These are phyloP conservation scores for Rousettus madagascariensis DNA, from an alignment of 2,797 vertebrate genomes.

Conservation along the genomic window DNA sequence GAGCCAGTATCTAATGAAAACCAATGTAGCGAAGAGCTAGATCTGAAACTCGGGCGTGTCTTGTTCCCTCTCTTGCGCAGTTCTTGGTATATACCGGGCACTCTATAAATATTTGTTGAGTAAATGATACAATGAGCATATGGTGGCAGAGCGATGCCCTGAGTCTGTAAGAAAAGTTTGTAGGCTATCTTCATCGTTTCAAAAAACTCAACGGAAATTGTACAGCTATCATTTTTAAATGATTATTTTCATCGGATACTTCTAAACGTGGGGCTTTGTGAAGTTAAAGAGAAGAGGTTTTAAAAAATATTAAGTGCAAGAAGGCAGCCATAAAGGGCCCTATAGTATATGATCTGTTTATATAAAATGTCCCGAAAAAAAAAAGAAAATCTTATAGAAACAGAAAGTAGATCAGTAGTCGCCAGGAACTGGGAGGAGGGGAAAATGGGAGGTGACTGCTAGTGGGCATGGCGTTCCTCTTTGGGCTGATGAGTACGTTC, in stretches of 20 bases:
- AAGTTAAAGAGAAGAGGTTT: constrained; percentile 11
- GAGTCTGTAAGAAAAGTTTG: not conserved
- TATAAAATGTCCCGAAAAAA: not conserved
- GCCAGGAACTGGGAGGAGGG: not conserved
- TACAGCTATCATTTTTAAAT: constrained; percentile 10
- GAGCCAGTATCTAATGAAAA: not conserved
- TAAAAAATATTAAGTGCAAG: not conserved
- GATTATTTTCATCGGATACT: constrained; percentile 8
- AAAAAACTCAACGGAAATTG: not conserved
- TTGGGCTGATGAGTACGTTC: not conserved
- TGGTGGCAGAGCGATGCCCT: no score
- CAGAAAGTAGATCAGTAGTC: not conserved
- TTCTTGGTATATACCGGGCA: not conserved
- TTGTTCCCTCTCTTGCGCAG: not conserved
- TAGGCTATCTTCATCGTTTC: not conserved
- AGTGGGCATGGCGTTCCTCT: not conserved
- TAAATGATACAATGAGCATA: not conserved
- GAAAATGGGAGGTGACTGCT: not conserved
- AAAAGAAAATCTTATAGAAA: not conserved
- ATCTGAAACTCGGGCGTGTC: not conserved
- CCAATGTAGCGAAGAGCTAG: not conserved
- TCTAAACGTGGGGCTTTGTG: not conserved
- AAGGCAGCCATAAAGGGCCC: not conserved
- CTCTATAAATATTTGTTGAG: not conserved
- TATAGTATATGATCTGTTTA: not conserved